Percentiles rank a stretch among this genome's conserved stretches.
Evolutionary conservation across 2,113 vertebrate species (phyloP).

Genomic region (Myrmecobius fasciatus): DNA sequence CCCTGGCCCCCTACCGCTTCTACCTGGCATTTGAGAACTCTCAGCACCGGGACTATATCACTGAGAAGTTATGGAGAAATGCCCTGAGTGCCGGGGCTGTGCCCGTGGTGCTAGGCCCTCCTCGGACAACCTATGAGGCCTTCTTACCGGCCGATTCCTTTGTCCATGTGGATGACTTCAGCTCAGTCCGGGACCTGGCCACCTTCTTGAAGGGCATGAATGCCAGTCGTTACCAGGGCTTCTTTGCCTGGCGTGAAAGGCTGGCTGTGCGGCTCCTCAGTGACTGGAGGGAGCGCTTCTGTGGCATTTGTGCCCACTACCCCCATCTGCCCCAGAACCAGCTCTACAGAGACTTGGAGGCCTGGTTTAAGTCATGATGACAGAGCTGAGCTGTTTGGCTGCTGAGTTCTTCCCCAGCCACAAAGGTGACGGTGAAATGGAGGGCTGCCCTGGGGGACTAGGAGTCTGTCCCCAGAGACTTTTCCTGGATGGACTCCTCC

Average conservation of each 20-base stretch:
- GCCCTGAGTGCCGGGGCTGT: slow-evolving; percentile 86
- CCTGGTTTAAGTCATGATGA: slow-evolving; percentile 81
- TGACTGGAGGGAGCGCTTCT: slow-evolving; percentile 92
- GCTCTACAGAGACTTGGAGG: slow-evolving; percentile 84
- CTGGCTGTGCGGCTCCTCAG: slow-evolving; percentile 83
- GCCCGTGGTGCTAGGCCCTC: slow-evolving; percentile 91
- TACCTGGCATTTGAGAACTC: slow-evolving; percentile 97
- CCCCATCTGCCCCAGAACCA: slow-evolving; percentile 77
- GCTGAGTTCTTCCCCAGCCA: not conserved
- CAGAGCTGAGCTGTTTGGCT: not conserved
- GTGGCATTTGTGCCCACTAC: slow-evolving; percentile 86
- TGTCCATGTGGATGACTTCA: slow-evolving; percentile 92
- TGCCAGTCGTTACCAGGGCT: slow-evolving; percentile 83
- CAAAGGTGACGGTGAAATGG: not conserved
- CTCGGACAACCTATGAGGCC: slow-evolving; percentile 86
- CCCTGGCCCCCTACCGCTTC: slow-evolving; percentile 90
- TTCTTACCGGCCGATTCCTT: slow-evolving; percentile 89
- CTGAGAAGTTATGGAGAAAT: slow-evolving; percentile 96
- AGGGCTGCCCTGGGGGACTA: not conserved
- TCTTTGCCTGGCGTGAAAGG: slow-evolving; percentile 86
- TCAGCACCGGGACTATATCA: slow-evolving; percentile 91
- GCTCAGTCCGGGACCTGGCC: slow-evolving; percentile 85
- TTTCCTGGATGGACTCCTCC: not conserved
- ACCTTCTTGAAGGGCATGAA: slow-evolving; percentile 86
- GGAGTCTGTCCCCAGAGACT: not conserved